Evolutionary conservation across 2,888 invertebrate genomes (phyloP).

Genomic region (Caenorhabditis imperialis): DNA sequence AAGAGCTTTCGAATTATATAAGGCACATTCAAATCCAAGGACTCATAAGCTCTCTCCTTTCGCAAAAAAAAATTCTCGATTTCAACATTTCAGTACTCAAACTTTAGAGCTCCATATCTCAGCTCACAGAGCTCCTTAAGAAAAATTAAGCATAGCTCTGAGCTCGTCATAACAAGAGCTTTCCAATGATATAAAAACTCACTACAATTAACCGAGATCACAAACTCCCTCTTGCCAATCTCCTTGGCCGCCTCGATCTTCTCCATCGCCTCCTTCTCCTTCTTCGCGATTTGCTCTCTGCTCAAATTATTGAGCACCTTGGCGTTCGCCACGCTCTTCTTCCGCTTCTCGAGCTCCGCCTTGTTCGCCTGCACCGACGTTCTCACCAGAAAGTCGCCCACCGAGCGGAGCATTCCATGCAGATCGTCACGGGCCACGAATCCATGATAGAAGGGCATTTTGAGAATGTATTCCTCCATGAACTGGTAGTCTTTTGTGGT

Average conservation of each 20-base stretch:
- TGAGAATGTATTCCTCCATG: slow-evolving; percentile 13
- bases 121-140: no score
- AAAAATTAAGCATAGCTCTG: no score
- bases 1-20: no score
- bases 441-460: slow-evolving; percentile 29
- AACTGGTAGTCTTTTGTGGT: slow-evolving; percentile 19
- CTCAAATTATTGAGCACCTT: slow-evolving; percentile 35
- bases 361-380: slow-evolving; percentile 41
- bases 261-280: slow-evolving; percentile 29
- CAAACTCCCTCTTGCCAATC: slow-evolving; percentile 28
- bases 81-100: no score
- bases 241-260: slow-evolving; percentile 9
- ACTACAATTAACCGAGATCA: slow-evolving; percentile 34
- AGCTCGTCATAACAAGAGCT: no score
- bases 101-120: no score
- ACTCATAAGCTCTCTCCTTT: no score
- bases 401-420: slow-evolving; percentile 8
- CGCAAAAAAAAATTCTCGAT: neutral
- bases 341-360: slow-evolving; percentile 28
- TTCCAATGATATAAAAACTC: neutral
- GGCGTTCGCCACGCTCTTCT: slow-evolving; percentile 14
- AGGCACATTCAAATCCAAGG: no score
- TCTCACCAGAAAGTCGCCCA: slow-evolving; percentile 30
- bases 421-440: slow-evolving; percentile 39
- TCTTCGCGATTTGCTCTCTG: slow-evolving; percentile 29